Evolutionary conservation across 2,797 vertebrate genomes (phyloP), one percentile per base, ranked within the genome.

Genomic region (Clarias laeviceps): DNA sequence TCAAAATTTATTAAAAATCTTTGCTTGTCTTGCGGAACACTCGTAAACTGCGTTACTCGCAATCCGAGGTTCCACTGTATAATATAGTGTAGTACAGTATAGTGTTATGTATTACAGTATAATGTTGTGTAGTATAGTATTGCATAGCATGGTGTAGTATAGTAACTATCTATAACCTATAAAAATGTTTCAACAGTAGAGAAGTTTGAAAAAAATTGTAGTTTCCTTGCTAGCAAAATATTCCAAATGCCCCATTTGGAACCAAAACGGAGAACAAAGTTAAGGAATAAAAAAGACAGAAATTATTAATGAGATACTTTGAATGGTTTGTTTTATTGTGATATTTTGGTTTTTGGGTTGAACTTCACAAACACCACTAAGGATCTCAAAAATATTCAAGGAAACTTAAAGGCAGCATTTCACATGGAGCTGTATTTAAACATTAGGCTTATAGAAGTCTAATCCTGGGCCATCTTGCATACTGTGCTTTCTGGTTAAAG

Each of bases 401-500:
- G 73, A 32, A 76, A 32, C 12, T 15, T 7, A 2, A 61, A 40
- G 2, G 32, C 57, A 61, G 76, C 20, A 32, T 77, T 32, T 32
- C 22, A 79, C 14, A 22, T 27, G 7, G 18, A 27, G 37, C n/a
- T 37, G 20, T n/a, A 5, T 66, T 32, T 45, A 65, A 40, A 4
- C 5, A 20, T 45, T 59, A 7, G 20, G 37, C 12, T 15, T 57
- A 37, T 7, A 50, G 29, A 65, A 59, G 64, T 45, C 8, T n/a
- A 9, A 40, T 82, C 27, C 65, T 70, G 69, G 54, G 62, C 69
- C 22, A 66, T 61, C 61, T 14, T 22, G 9, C 40, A 27, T 29
- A 59, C 82, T 65, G 79, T 11, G 61, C 85, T 77, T 59, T 37
- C 72, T 56, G 82, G 84, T 45, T 76, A 73, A 88, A 73, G 80